Percentiles rank a stretch among this genome's conserved stretches.
Evolutionary conservation across 2,113 vertebrate genomes (phyloP).

Genomic region (Pluvianellus socialis): DNA sequence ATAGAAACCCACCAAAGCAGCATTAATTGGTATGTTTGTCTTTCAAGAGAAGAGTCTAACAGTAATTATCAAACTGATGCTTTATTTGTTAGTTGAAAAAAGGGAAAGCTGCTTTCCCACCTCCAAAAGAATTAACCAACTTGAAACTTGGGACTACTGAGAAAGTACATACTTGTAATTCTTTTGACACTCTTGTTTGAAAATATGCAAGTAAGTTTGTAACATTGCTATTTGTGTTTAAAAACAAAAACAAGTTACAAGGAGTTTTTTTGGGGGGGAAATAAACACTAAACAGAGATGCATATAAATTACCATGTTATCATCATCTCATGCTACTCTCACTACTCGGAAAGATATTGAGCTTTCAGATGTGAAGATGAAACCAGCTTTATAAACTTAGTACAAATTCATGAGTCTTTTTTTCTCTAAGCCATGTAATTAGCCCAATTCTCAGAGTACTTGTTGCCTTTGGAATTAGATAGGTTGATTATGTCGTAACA

Average conservation of each 20-base stretch:
- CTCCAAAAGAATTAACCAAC: not conserved
- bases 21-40: not conserved
- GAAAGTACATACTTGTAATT: not conserved
- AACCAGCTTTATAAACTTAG: not conserved
- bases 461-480: not conserved
- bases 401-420: not conserved
- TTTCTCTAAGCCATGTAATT: not conserved
- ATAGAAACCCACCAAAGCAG: slow-evolving; percentile 54
- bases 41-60: slow-evolving; percentile 14
- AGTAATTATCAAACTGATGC: not conserved
- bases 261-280: not conserved
- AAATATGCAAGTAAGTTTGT: not conserved
- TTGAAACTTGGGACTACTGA: not conserved
- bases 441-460: not conserved
- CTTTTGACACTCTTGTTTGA: not conserved
- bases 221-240: not conserved
- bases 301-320: not conserved
- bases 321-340: not conserved
- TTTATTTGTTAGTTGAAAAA: not conserved
- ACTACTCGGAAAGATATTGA: not conserved
- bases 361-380: not conserved
- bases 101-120: slow-evolving; percentile 6
- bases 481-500: not conserved
- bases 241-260: not conserved
- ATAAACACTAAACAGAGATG: not conserved